A percentile compares a stretch with the other conserved stretches of the same genome.
These are phyloP conservation scores for Diadumene lineata DNA, from an alignment of 92 coral and sea anemone genomes.

Conservation along the genomic window DNA sequence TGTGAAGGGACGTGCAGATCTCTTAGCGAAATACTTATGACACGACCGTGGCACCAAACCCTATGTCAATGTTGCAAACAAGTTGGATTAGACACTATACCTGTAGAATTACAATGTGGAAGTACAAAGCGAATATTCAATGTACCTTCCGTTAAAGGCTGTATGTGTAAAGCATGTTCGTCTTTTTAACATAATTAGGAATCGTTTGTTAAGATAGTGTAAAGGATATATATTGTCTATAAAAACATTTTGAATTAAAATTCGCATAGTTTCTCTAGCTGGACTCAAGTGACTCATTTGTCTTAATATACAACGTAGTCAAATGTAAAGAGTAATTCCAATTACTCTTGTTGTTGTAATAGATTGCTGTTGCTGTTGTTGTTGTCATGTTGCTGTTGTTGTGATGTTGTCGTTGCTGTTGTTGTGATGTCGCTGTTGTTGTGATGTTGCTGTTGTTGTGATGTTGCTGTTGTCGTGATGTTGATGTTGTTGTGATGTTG, in stretches of 20 bases:
- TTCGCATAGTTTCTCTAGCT: not conserved
- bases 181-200: not conserved
- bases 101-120: conserved; percentile 25
- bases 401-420: not conserved
- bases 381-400: not conserved
- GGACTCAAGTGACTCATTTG: not conserved
- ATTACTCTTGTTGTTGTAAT: not conserved
- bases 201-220: not conserved
- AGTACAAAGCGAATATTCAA: conserved; percentile 4
- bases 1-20: conserved; percentile 71
- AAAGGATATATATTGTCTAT: not conserved
- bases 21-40: conserved; percentile 45
- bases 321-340: not conserved
- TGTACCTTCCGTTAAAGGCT: conserved; percentile 25
- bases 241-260: not conserved
- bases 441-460: not conserved
- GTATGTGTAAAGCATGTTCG: conserved; percentile 31
- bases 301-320: too few species aligned
- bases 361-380: not conserved
- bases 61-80: conserved; percentile 64
- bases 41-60: conserved; percentile 52
- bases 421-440: not conserved
- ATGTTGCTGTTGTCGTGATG: not conserved
- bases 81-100: conserved; percentile 5
- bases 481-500: not conserved